These are phyloP conservation scores for Tyto alba DNA, from an alignment of 2,113 vertebrate genomes.

Conservation along the genomic window DNA sequence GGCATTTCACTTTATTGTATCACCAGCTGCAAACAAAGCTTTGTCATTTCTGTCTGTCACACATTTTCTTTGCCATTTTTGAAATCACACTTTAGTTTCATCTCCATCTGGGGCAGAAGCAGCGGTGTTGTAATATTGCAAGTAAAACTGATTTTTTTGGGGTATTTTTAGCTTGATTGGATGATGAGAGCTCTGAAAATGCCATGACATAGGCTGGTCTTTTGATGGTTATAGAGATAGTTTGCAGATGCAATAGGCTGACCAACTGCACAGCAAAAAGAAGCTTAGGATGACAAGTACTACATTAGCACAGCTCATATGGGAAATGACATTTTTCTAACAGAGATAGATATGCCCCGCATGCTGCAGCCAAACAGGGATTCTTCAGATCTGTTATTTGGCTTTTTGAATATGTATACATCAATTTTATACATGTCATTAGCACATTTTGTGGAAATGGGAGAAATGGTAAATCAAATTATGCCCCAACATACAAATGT, in stretches of 20 bases:
- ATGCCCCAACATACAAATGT: constrained; percentile 1
- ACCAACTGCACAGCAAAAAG: constrained; percentile 25
- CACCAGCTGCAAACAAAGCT: constrained; percentile 59
- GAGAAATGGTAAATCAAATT: constrained; percentile 36
- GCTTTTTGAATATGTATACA: constrained; percentile 28
- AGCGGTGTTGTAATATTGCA: background rate
- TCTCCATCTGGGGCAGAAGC: constrained; percentile 54
- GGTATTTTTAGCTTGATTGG: background rate
- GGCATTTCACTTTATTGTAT: constrained; percentile 57
- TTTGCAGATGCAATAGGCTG: constrained; percentile 10
- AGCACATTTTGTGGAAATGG: constrained; percentile 36
- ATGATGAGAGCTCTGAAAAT: constrained; percentile 24
- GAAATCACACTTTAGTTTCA: constrained; percentile 61
- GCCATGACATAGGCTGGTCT: background rate
- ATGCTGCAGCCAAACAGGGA: background rate
- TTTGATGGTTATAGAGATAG: background rate
- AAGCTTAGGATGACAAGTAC: background rate
- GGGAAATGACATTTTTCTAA: constrained; percentile 39
- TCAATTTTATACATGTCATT: constrained; percentile 41
- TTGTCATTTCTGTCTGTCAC: constrained; percentile 70
- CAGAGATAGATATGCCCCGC: background rate
- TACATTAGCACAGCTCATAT: constrained; percentile 33
- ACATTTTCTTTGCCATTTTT: constrained; percentile 64
- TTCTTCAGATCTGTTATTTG: constrained; percentile 21
- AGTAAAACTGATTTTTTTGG: background rate